Evolutionary conservation across 2,888 invertebrate species (phyloP).

Genomic region (Apocheima hispidaria): DNA sequence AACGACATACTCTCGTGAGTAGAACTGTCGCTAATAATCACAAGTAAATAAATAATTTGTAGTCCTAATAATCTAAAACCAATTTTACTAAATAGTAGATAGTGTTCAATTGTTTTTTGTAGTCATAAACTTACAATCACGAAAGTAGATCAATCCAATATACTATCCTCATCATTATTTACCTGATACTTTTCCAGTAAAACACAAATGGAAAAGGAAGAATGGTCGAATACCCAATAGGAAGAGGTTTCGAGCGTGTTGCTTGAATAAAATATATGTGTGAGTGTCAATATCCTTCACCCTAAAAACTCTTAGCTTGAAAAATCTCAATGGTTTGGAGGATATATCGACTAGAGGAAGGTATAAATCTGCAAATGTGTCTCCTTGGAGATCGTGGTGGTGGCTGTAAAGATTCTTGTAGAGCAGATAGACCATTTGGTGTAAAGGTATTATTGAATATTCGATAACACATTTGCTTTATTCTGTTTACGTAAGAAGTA

Average conservation of each 20-base stretch:
- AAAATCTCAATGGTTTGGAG: constrained; percentile 36
- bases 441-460: background rate
- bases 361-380: constrained; percentile 27
- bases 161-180: constrained; percentile 23
- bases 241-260: constrained; percentile 36
- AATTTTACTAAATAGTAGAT: too few species aligned
- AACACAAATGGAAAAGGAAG: constrained; percentile 37
- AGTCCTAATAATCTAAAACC: too few species aligned
- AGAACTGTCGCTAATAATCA: too few species aligned
- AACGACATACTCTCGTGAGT: too few species aligned
- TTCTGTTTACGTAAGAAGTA: background rate
- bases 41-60: too few species aligned
- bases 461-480: background rate
- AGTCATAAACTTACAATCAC: background rate
- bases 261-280: constrained; percentile 45
- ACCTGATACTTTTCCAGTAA: constrained; percentile 23
- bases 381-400: constrained; percentile 24
- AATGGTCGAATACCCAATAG: constrained; percentile 42
- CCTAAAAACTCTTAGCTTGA: constrained; percentile 37
- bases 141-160: constrained; percentile 3
- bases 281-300: constrained; percentile 37
- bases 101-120: background rate
- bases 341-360: constrained; percentile 31
- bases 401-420: too few species aligned
- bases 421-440: too few species aligned